Percentiles rank a stretch among this genome's conserved stretches.
phyloP scores from a whole-genome alignment of 2,797 vertebrate genomes.

The Micromesistius poutassou region DNA sequence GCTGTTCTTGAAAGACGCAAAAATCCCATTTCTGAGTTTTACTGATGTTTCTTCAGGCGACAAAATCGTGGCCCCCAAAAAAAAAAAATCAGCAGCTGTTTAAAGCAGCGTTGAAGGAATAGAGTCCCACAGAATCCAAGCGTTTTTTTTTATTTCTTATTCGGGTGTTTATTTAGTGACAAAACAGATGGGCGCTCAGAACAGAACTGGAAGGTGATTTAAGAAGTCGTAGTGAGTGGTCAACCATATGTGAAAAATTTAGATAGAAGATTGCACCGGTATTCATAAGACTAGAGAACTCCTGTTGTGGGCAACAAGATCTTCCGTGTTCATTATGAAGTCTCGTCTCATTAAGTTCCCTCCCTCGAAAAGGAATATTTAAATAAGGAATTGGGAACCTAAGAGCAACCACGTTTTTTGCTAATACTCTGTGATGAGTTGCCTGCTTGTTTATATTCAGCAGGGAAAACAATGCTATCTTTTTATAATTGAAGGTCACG shows the following conservation, averaged over 20 bases:
- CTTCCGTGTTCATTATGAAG: not conserved
- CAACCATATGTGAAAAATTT: not conserved
- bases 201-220: not conserved
- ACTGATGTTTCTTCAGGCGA: not conserved
- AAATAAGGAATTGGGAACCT: not conserved
- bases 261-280: not conserved
- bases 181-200: not conserved
- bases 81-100: not conserved
- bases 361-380: not conserved
- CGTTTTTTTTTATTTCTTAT: not conserved
- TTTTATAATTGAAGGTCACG: not conserved
- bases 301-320: not conserved
- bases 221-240: not conserved
- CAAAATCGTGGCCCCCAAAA: not conserved
- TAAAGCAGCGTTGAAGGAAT: not conserved
- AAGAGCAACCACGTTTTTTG: not conserved
- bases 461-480: not conserved
- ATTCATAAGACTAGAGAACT: not conserved
- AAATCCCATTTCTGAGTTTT: not conserved
- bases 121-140: not conserved
- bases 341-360: not conserved
- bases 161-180: not conserved
- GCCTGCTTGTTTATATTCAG: not conserved
- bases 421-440: not conserved
- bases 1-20: not conserved